Evolutionary conservation across 2,797 vertebrate genomes (phyloP).

Genomic region (Poeciliopsis infans): DNA sequence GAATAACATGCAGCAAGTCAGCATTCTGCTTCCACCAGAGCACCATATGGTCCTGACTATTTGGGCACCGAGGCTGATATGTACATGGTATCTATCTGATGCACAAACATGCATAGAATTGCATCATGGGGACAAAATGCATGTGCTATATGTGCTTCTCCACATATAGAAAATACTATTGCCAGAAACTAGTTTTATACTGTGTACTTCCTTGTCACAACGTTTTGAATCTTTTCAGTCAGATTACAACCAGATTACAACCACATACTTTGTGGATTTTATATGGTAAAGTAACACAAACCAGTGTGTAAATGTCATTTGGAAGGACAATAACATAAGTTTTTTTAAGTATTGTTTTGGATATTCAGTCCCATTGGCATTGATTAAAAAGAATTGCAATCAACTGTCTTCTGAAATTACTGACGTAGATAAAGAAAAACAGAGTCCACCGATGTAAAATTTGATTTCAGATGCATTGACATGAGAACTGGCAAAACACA

Average conservation of each 20-base stretch:
- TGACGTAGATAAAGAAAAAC: background rate
- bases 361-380: background rate
- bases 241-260: background rate
- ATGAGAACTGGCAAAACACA: background rate
- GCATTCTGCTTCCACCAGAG: conserved; percentile 64
- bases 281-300: background rate
- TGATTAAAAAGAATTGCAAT: background rate
- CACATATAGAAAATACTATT: background rate
- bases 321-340: background rate
- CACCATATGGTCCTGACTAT: conserved; percentile 71
- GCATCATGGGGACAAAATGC: background rate
- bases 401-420: background rate
- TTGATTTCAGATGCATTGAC: background rate
- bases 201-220: background rate
- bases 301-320: background rate
- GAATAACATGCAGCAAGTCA: conserved; percentile 65
- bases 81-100: conserved; percentile 24
- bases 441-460: background rate
- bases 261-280: background rate
- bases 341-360: background rate
- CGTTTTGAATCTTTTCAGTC: background rate
- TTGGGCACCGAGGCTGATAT: conserved; percentile 36
- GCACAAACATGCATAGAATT: conserved; percentile 18
- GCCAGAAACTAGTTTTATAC: background rate
- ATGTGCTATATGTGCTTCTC: background rate